These are phyloP conservation scores for Eupleurogrammus muticus DNA, from an alignment of 2,797 vertebrate species.

Conservation along the genomic window DNA sequence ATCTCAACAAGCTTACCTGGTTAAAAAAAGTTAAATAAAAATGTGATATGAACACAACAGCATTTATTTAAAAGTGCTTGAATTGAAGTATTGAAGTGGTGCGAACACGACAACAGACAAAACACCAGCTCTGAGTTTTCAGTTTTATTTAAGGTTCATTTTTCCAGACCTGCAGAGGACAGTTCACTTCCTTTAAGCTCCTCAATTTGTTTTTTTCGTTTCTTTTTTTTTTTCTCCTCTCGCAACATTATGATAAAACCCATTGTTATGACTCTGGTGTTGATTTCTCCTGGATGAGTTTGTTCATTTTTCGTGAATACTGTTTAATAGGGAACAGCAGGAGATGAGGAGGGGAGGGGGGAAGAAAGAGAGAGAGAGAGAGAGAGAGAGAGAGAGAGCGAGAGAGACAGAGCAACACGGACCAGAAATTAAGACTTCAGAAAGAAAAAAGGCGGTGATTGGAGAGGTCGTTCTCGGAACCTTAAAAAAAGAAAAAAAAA, in stretches of 20 bases:
- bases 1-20: too few relatives aligned
- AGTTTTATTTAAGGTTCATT: conserved; percentile 99
- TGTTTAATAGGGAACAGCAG: conserved; percentile 82
- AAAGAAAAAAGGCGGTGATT: conserved; percentile 67
- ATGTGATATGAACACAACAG: too few relatives aligned
- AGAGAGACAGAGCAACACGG: conserved; percentile 66
- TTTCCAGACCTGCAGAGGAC: conserved; percentile 98
- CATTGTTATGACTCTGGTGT: conserved; percentile 76
- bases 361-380: conserved; percentile 4
- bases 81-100: conserved; percentile 5
- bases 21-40: too few relatives aligned
- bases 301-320: conserved; percentile 85
- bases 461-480: conserved; percentile 60
- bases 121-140: conserved; percentile 89
- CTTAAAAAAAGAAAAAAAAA: too few relatives aligned
- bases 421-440: conserved; percentile 81
- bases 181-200: conserved; percentile 97
- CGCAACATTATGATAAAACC: conserved; percentile 89
- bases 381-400: conserved; percentile 49
- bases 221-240: conserved; percentile 37
- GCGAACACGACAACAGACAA: conserved; percentile 65
- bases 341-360: conserved; percentile 22
- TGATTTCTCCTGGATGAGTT: conserved; percentile 82
- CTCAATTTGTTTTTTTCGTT: conserved; percentile 79
- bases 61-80: not conserved